These are phyloP conservation scores for Ptychobarbus kaznakovi DNA, from an alignment of 2,797 vertebrate genomes.

Conservation along the genomic window DNA sequence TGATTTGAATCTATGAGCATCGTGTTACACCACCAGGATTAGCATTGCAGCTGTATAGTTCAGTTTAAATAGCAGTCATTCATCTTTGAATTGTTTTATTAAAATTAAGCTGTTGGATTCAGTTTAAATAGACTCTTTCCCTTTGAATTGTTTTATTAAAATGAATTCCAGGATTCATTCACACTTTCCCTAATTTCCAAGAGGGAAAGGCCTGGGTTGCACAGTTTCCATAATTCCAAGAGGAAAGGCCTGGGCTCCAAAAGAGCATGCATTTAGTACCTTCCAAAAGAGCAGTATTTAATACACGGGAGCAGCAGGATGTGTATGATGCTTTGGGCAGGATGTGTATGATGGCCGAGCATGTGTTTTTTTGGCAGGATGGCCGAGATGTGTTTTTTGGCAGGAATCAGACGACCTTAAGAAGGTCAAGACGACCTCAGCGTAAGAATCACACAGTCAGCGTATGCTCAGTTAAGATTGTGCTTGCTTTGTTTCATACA, in stretches of 20 bases:
- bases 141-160: no score
- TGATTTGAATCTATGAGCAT: no score
- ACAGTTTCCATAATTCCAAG: no score
- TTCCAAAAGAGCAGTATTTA: slow-evolving; percentile 84
- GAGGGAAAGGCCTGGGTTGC: slow-evolving; percentile 79
- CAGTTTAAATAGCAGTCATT: not conserved
- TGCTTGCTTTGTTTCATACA: not conserved
- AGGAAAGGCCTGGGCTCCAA: no score
- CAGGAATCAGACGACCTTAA: slow-evolving; percentile 82
- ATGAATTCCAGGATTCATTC: not conserved
- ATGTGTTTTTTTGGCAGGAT: slow-evolving; percentile 77
- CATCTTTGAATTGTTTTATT: not conserved
- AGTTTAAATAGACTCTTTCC: no score
- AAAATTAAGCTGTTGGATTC: no score
- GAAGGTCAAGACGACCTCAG: no score
- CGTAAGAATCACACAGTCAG: slow-evolving; percentile 81
- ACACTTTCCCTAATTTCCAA: slow-evolving; percentile 56
- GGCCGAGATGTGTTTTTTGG: no score
- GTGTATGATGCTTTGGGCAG: no score
- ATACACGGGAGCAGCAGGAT: slow-evolving; percentile 80
- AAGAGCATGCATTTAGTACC: no score
- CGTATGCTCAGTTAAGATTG: slow-evolving; percentile 80
- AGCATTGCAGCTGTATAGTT: not conserved
- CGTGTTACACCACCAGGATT: not conserved
- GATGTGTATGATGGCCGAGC: slow-evolving; percentile 83